Conservation (phyloP, 2,113 vertebrate genomes). For the Syrmaticus mikado region DNA sequence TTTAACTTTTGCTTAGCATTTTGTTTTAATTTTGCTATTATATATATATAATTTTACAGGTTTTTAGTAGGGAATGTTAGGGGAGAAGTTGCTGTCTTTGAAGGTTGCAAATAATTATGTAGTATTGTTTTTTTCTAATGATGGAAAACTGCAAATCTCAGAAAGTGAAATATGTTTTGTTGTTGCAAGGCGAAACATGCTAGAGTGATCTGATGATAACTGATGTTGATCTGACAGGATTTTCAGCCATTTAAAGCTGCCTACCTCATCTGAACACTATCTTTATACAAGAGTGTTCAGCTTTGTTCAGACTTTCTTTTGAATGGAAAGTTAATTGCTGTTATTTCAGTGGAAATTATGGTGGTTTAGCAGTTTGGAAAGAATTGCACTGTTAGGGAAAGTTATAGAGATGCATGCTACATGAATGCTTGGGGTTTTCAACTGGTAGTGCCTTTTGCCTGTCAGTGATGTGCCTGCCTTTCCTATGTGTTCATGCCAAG, state of each 20-base stretch:
- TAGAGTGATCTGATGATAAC: constrained; percentile 24
- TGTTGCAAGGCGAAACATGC: constrained; percentile 39
- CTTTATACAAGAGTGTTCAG: background rate
- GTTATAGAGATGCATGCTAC: background rate
- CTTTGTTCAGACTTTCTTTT: constrained; percentile 31
- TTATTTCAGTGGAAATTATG: constrained; percentile 1
- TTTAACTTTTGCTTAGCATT: background rate
- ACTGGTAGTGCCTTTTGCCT: background rate
- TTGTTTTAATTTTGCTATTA: background rate
- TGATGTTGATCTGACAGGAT: constrained; percentile 43
- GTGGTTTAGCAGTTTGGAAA: background rate
- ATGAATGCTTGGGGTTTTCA: background rate
- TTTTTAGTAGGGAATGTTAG: background rate
- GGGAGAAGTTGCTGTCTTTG: background rate
- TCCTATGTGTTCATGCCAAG: background rate
- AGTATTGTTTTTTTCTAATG: background rate
- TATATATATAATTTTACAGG: background rate
- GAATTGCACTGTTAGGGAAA: background rate
- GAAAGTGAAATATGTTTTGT: constrained; percentile 14
- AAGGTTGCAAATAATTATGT: background rate
- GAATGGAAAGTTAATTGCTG: constrained; percentile 34
- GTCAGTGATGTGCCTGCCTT: background rate
- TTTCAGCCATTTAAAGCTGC: constrained; percentile 8
- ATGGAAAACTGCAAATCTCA: background rate
- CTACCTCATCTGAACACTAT: background rate